These are phyloP conservation scores for Punctoribates punctum DNA, from an alignment of 2,888 invertebrate species.

Conservation along the genomic window DNA sequence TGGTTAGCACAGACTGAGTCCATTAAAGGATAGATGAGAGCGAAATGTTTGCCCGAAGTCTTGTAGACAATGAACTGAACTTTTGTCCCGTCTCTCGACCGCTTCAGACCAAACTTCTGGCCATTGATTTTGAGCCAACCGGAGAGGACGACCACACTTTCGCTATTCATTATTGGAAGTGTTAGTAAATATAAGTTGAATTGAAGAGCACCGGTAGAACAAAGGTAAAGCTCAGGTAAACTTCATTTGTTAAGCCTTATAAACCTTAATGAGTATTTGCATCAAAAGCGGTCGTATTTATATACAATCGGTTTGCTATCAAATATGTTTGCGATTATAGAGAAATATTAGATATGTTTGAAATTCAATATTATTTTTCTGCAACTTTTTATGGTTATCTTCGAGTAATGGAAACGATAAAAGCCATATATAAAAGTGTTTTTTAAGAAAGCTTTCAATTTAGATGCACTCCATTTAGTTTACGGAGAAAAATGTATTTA, in stretches of 20 bases:
- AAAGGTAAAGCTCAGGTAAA: background rate
- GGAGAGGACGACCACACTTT: background rate
- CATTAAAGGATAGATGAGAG: background rate
- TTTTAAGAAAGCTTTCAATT: background rate
- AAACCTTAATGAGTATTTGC: background rate
- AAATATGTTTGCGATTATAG: constrained; percentile 2
- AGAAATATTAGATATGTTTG: background rate
- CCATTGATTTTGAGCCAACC: background rate
- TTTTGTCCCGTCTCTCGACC: background rate
- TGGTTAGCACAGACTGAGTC: background rate
- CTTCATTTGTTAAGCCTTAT: background rate
- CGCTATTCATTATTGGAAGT: background rate
- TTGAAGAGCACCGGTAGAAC: background rate
- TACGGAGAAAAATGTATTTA: no score
- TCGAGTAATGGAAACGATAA: background rate
- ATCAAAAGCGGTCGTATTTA: background rate
- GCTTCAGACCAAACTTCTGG: background rate
- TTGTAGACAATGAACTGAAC: constrained; percentile 14
- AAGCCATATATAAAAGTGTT: background rate
- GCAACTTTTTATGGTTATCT: background rate
- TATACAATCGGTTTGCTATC: background rate
- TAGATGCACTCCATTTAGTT: no score
- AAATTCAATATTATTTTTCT: background rate
- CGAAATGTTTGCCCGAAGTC: constrained; percentile 21
- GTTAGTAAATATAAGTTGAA: no score